These are phyloP conservation scores for Coleophora flavipennella DNA, from an alignment of 2,888 invertebrate genomes.

Conservation along the genomic window DNA sequence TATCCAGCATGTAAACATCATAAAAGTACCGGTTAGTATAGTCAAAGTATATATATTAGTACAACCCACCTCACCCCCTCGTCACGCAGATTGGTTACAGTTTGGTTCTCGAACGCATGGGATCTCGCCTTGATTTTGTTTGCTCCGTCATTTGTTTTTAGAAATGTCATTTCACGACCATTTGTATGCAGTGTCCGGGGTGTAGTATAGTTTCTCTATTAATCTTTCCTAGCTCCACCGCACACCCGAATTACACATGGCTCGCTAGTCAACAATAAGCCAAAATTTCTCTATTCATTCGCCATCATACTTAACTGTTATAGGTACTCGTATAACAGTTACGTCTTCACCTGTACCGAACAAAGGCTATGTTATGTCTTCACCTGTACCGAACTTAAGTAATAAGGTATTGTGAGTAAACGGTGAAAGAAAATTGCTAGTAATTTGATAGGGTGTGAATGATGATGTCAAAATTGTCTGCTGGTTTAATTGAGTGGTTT, in stretches of 20 bases:
- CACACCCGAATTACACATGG: constrained; percentile 16
- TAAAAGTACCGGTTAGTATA: too few relatives aligned
- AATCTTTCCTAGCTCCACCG: constrained; percentile 1
- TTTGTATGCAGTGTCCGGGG: too few relatives aligned
- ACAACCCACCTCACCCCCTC: too few relatives aligned
- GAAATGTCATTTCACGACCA: too few relatives aligned
- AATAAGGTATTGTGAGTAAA: constrained; percentile 33
- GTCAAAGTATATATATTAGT: too few relatives aligned
- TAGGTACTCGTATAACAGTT: constrained; percentile 10
- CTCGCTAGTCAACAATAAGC: constrained; percentile 25
- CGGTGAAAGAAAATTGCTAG: constrained; percentile 39
- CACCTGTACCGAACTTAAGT: constrained; percentile 4
- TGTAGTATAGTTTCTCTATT: too few relatives aligned
- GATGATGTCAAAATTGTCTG: constrained; percentile 25
- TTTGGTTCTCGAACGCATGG: too few relatives aligned
- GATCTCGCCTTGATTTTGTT: too few relatives aligned
- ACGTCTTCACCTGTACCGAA: constrained; percentile 2
- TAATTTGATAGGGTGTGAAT: constrained; percentile 26
- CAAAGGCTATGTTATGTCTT: constrained; percentile 8
- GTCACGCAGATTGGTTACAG: too few relatives aligned
- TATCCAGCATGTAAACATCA: too few relatives aligned
- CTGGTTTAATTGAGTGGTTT: too few relatives aligned
- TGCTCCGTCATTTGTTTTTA: too few relatives aligned
- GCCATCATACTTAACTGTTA: constrained; percentile 7
- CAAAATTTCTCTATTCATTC: constrained; percentile 30